Base-by-base conservation (phyloP, 2,888 invertebrate genomes). In the Sceliomorpha sp. region DNA sequence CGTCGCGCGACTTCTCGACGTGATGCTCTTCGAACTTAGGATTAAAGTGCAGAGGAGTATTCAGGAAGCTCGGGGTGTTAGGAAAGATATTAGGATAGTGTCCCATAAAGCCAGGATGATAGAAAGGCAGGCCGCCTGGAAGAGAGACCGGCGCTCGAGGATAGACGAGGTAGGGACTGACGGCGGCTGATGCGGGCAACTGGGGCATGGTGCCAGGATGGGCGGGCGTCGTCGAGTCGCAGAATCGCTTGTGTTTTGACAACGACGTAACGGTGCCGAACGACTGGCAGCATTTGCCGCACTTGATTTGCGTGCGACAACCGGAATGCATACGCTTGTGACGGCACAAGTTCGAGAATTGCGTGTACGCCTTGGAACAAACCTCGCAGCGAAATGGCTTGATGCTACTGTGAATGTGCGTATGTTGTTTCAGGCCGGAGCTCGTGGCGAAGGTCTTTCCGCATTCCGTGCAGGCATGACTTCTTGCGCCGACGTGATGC, bases 321-420 rank as follows among this genome's bases (percentile, higher is more conserved):
- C 96, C 95, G 51, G 95, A 94, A 91, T 99, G 99, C 97, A 99
- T 98, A 59, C 99, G 96, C 87, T 97, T 98, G 90, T 99, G 99
- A n/a, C 99, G 95, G 87, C 99, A 99, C 83, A 99, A 91, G 89
- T 99, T 99, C 29, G 98, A 99, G 89, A 99, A 99, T 90, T 99
- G 99, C 1, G 99, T 99, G 90, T 99, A 99, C 6, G 98, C 94
- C 91, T 99, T 99, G 86, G 95, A 94, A 90, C 99, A 99, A 75
- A 98, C 96, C 88, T 96, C 96, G 89, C 97, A 98, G 91, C 94
- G 95, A 90, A 98, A 99, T 1, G 99, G 99, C 89, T 99, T 99
- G 76, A 98, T 95, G 85, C 96, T 97, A 84, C 97, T 97, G 91
- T 99, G 99, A 81, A 99, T 99, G 90, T 99, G 99, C 24, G 98